Base-by-base conservation (phyloP, 2,888 invertebrate genomes). In the Argyresthia albistria region DNA sequence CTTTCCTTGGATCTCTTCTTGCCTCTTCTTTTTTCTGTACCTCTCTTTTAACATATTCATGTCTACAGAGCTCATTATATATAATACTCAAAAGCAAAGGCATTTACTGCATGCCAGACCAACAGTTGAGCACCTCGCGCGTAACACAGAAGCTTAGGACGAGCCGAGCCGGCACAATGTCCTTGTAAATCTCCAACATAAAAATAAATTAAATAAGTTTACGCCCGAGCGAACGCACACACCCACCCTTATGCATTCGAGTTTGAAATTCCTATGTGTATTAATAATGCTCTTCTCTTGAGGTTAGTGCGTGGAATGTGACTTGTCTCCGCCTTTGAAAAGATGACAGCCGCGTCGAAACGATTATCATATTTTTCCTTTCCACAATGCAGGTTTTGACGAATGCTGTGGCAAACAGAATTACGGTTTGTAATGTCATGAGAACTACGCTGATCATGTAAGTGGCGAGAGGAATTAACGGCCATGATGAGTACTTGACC, bases 281-380 rank as follows among this genome's bases (percentile, higher is more conserved):
- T 64, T 63, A 61, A 62, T 63, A 62, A 61, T 59, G 59, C 56
- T 56, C 53, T 65, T 61, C 56, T 56, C 54, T 63, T 61, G 62
- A 64, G 64, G 54, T 65, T 66, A 65, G 61, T 65, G 66, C 61
- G 63, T 69, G 77, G 77, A 78, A 78, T 78, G 78, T 66, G 65
- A 64, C 67, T 67, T 65, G 51, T 66, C 67, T 65, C 69, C 68
- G 36, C 48, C 37, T 48, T 48, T 8, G 14, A 15, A 42, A 42
- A 50, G 67, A 70, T 75, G 73, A 75, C 71, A 70, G 64, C 64
- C 58, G 59, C 59, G 66, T 65, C 62, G 63, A 45, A 43, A 35
- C 51, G 36, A 51, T 42, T 50, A 42, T 42, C 25, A 43, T 42
- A 11, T 37, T 37, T 48, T 48, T 14, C n/a, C 12, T 48, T 14